phyloP scores from a whole-genome alignment of 2,113 vertebrate genomes.

The Strix aluco region DNA sequence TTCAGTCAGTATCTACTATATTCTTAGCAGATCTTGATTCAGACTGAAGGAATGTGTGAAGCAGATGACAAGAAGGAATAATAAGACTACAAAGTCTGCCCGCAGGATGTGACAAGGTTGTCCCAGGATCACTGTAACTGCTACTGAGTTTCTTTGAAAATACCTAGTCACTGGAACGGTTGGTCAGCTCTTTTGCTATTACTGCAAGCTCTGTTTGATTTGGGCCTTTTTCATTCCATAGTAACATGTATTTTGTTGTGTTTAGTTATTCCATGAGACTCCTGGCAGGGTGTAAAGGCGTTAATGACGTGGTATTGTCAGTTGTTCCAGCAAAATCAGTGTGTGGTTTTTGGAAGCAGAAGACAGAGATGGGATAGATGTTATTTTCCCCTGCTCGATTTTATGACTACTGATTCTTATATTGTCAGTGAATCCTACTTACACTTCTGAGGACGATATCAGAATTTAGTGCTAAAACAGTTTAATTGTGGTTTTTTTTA shows the following conservation, averaged over 20 bases:
- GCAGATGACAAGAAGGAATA: background rate
- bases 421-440: background rate
- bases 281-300: background rate
- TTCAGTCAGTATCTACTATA: background rate
- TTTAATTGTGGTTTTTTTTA: background rate
- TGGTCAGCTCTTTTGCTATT: background rate
- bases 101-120: background rate
- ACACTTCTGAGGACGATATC: background rate
- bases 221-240: background rate
- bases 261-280: conserved; percentile 4
- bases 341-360: conserved; percentile 21
- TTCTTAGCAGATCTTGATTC: background rate
- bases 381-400: background rate
- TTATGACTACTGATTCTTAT: background rate
- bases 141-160: background rate
- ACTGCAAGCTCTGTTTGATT: background rate
- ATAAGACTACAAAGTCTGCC: background rate
- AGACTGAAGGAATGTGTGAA: background rate
- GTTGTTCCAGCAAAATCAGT: background rate
- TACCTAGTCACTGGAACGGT: background rate
- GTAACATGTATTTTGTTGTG: background rate
- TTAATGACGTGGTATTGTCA: background rate
- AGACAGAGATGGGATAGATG: background rate
- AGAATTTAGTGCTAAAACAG: background rate
- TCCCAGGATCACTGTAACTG: background rate